phyloP scores from a whole-genome alignment of 2,113 vertebrate genomes.

The Laterallus jamaicensis region DNA sequence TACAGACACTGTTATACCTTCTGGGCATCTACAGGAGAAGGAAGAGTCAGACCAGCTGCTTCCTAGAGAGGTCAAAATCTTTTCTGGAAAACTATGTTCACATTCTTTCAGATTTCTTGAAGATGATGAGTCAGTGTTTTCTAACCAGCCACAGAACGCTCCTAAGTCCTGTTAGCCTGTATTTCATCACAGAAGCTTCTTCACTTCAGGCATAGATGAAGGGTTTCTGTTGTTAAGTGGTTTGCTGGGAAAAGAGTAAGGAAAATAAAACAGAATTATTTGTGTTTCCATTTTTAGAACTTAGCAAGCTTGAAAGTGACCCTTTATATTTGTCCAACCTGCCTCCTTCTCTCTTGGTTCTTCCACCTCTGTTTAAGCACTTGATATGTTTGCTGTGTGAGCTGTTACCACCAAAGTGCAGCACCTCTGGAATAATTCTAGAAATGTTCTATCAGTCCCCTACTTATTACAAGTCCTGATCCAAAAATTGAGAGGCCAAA shows the following conservation, averaged over 20 bases:
- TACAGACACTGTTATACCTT: neutral
- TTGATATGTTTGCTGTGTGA: neutral
- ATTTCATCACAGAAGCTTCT: neutral
- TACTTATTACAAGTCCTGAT: neutral
- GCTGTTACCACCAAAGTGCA: neutral
- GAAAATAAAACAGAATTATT: neutral
- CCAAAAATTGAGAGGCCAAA: neutral
- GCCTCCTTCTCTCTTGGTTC: neutral
- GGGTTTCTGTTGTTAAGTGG: too few species aligned
- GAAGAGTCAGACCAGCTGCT: neutral
- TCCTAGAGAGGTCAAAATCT: neutral
- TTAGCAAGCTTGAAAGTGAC: neutral
- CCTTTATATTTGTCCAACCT: neutral
- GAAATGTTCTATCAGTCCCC: neutral
- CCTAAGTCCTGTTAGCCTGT: neutral
- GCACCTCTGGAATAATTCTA: neutral
- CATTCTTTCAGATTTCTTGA: neutral
- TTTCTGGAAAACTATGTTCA: neutral
- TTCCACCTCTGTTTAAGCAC: neutral
- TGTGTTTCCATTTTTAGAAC: neutral
- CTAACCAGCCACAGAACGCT: neutral
- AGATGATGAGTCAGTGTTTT: neutral
- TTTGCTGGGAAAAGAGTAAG: neutral
- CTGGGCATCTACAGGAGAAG: neutral
- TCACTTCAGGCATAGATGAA: neutral